Evolutionary conservation across 2,888 invertebrate species (phyloP).

Genomic region (Cheilosia scutellata): DNA sequence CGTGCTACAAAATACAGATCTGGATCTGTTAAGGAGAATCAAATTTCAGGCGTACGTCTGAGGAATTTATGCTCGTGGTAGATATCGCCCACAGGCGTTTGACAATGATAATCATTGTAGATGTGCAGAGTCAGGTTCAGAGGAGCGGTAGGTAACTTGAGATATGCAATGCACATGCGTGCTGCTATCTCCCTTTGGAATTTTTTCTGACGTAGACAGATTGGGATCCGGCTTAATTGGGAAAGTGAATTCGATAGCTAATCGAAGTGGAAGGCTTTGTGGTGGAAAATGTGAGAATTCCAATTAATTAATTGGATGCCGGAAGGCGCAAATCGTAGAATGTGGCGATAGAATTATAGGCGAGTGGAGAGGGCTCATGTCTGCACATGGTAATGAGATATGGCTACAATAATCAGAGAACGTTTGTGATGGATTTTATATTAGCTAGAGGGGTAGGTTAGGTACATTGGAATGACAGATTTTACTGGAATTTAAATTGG

Average conservation of each 20-base stretch:
- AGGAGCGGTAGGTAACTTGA: slow-evolving; percentile 7
- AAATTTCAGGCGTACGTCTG: slow-evolving; percentile 47
- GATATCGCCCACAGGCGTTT: slow-evolving; percentile 29
- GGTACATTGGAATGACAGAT: neutral
- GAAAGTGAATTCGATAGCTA: slow-evolving; percentile 25
- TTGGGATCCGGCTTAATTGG: slow-evolving; percentile 29
- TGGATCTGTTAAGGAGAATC: slow-evolving; percentile 35
- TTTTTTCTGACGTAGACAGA: neutral
- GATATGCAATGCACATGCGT: slow-evolving; percentile 42
- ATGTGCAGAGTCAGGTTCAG: neutral
- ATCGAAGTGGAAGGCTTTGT: slow-evolving; percentile 2
- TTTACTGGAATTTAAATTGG: neutral
- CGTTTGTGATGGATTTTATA: neutral
- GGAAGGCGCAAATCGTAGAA: slow-evolving; percentile 32
- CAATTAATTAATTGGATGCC: slow-evolving; percentile 61
- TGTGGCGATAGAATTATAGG: slow-evolving; percentile 37
- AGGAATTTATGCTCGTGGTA: slow-evolving; percentile 32
- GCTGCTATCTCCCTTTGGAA: slow-evolving; percentile 17
- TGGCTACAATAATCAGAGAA: slow-evolving; percentile 17
- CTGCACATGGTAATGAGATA: slow-evolving; percentile 50
- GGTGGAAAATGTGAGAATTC: slow-evolving; percentile 24
- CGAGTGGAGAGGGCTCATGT: slow-evolving; percentile 9
- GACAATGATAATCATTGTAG: slow-evolving; percentile 4
- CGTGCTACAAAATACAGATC: slow-evolving; percentile 41
- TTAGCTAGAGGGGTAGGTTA: neutral